Percentiles rank a stretch among this genome's conserved stretches.
phyloP scores from a whole-genome alignment of 2,113 vertebrate species.

The Erythrocercus mccallii region DNA sequence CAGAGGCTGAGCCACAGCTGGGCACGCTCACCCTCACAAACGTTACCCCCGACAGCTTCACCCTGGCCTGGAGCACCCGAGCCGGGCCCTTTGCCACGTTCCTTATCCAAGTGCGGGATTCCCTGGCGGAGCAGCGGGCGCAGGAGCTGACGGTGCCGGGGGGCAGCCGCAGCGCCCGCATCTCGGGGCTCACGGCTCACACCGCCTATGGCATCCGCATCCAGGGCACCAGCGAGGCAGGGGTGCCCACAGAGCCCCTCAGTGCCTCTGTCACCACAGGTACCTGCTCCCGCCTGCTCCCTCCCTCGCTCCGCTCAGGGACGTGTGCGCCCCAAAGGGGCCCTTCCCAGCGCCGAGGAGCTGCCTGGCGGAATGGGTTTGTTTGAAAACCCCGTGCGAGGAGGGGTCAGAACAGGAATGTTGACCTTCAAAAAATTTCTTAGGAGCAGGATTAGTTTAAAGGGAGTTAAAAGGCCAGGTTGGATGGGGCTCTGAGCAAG shows the following conservation, averaged over 20 bases:
- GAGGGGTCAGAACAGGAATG: neutral
- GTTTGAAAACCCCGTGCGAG: neutral
- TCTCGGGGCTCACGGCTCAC: slow-evolving; percentile 61
- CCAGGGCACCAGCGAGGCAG: slow-evolving; percentile 52
- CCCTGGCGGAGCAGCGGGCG: neutral
- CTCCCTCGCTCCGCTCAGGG: neutral
- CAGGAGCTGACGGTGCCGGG: slow-evolving; percentile 60
- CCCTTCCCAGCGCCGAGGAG: neutral
- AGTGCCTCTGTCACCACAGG: slow-evolving; percentile 69
- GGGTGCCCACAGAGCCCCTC: slow-evolving; percentile 57
- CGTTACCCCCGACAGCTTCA: slow-evolving; percentile 72
- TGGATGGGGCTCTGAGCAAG: neutral
- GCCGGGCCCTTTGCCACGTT: slow-evolving; percentile 67
- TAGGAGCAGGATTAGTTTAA: neutral
- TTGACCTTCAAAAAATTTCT: neutral
- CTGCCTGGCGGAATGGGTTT: neutral
- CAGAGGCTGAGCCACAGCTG: slow-evolving; percentile 72
- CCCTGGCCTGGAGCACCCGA: slow-evolving; percentile 64
- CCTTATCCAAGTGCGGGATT: slow-evolving; percentile 47
- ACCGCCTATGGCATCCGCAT: slow-evolving; percentile 66
- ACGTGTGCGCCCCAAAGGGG: neutral
- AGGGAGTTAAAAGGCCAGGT: neutral
- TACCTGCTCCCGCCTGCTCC: too few relatives aligned
- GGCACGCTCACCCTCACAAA: slow-evolving; percentile 70
- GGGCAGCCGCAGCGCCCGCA: slow-evolving; percentile 39